A percentile compares a stretch with the other conserved stretches of the same genome.
phyloP scores from a whole-genome alignment of 1,140 invertebrate genomes.

The Dendrolimus punctatus region DNA sequence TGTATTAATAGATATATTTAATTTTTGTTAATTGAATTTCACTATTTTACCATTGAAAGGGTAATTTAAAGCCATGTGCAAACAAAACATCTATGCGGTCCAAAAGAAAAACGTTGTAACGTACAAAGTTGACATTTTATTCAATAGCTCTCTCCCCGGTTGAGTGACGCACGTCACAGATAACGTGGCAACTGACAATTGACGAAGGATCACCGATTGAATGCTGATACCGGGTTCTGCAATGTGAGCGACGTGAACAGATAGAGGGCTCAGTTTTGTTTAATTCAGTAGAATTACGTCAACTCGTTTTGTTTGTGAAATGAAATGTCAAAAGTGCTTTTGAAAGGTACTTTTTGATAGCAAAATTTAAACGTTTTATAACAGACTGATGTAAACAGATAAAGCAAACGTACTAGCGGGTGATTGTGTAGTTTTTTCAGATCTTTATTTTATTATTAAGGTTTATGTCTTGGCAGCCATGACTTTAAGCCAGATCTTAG shows the following conservation, averaged over 20 bases:
- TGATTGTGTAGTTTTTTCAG: too few species aligned
- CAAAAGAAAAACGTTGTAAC: constrained; percentile 15
- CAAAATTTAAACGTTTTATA: too few species aligned
- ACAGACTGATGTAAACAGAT: too few species aligned
- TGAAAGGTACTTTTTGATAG: too few species aligned
- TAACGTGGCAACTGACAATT: constrained; percentile 22
- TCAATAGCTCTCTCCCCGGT: constrained; percentile 10
- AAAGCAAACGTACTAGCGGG: too few species aligned
- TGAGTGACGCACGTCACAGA: constrained; percentile 16
- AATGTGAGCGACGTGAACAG: constrained; percentile 14
- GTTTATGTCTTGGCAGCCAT: too few species aligned
- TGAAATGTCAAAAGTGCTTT: not conserved
- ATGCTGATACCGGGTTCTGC: constrained; percentile 16
- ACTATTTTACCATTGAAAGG: too few species aligned
- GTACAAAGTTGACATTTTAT: constrained; percentile 22
- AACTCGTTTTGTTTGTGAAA: too few species aligned
- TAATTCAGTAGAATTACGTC: not conserved
- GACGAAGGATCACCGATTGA: constrained; percentile 29
- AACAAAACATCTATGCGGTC: constrained; percentile 1
- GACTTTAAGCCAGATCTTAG: too few species aligned
- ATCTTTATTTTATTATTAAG: too few species aligned
- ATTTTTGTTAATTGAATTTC: too few species aligned
- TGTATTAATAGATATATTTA: too few species aligned
- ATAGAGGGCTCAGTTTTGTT: constrained; percentile 6
- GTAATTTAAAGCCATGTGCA: not conserved